Evolutionary conservation across 2,113 vertebrate species (phyloP).

Genomic region (Axis porcinus): DNA sequence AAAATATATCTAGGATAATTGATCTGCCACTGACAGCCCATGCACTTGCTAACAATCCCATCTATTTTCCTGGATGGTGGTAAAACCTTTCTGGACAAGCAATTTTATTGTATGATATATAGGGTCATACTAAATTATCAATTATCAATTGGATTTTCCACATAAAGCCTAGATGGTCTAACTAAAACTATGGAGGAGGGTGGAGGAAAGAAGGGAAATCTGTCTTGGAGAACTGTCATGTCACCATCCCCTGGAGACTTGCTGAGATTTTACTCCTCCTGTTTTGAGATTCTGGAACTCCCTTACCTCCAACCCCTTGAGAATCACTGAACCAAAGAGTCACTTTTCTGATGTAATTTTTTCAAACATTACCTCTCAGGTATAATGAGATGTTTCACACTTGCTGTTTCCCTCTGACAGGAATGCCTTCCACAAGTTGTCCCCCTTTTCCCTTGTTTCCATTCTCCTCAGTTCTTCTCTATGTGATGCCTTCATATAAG

Average conservation of each 20-base stretch:
- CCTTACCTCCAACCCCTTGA: not conserved
- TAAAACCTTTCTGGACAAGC: conserved; percentile 35
- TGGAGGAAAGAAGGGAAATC: not conserved
- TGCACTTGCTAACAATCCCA: not conserved
- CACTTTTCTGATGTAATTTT: not conserved
- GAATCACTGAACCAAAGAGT: not conserved
- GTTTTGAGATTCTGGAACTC: not conserved
- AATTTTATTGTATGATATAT: conserved; percentile 15
- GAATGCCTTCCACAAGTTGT: not conserved
- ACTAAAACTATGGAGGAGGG: not conserved
- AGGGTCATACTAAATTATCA: conserved; percentile 15
- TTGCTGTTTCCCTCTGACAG: not conserved
- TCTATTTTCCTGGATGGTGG: not conserved
- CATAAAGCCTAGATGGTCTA: not conserved
- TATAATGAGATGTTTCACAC: not conserved
- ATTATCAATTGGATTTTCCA: conserved; percentile 20
- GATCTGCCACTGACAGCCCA: conserved; percentile 6
- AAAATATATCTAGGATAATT: conserved; percentile 13
- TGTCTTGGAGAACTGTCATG: not conserved
- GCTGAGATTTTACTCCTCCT: not conserved
- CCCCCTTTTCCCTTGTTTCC: not conserved
- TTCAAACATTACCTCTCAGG: not conserved
- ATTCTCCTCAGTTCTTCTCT: not conserved
- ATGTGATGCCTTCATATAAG: not conserved
- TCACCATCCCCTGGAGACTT: not conserved